Base-by-base conservation (phyloP, 2,888 invertebrate species). In the Itoplectis maculator region DNA sequence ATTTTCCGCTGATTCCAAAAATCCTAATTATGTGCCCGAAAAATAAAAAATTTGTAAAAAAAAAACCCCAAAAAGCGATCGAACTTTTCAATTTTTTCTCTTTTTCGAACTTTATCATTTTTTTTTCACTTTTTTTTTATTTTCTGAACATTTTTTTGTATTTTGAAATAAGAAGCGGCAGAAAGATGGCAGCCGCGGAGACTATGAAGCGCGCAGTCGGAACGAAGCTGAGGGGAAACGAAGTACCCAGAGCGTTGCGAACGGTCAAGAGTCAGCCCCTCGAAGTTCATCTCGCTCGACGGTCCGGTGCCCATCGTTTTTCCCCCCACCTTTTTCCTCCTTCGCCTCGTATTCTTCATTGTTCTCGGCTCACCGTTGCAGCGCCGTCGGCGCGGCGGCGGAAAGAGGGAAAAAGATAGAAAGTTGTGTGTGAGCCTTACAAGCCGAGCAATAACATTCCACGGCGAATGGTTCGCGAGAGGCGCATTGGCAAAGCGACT, bases 401-500 rank as follows among this genome's bases (percentile, higher is more conserved):
- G 72, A 40, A 51, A 54, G 40, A 29, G 42, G 47, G 56, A 66
- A 61, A 42, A 69, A 51, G 29, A 76, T 42, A 20, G 42, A 70
- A 61, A 76, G 66, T 72, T 45, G 47, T 72, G 81, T 15, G 45
- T 15, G 75, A 73, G 73, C 54, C 70, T 79, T 42, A 59, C 59
- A 66, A 68, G 69, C n/a, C 66, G 54, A 79, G 79, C 83, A 84
- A 87, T 87, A 86, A 87, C 89, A 88, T 88, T 88, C 88, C 85
- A 86, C 81, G 84, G 85, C 77, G 86, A 87, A 87, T 83, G 88
- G 88, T 85, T 85, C 84, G n/a, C n/a, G n/a, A n/a, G 84, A 83
- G 29, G 61, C 47, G 84, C 87, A 89, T 89, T 90, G 88, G n/a
- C 86, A 84, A 85, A 84, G 73, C 59, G 83, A 88, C 87, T 88